A percentile compares a stretch with the other conserved stretches of the same genome.
Evolutionary conservation across 1,140 invertebrate species (phyloP).

Genomic region (Hypsibius dujardini): DNA sequence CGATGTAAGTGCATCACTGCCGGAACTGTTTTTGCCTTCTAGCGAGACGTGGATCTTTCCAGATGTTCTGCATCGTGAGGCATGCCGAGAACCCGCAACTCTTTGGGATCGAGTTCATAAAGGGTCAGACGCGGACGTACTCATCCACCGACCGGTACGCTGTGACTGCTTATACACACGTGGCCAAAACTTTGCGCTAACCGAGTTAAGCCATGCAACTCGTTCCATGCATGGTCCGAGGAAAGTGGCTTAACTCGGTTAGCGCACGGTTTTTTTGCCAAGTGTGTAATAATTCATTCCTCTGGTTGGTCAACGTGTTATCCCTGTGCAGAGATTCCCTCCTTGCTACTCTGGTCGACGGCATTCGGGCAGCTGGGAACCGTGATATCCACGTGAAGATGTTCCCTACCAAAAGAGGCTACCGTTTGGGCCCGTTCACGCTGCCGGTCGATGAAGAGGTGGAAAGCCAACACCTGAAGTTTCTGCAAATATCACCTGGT

Average conservation of each 20-base stretch:
- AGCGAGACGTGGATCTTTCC: constrained; percentile 27
- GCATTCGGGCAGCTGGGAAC: constrained; percentile 89
- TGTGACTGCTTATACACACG: constrained; percentile 10
- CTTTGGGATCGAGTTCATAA: constrained; percentile 83
- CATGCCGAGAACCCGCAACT: constrained; percentile 75
- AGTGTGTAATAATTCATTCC: constrained; percentile 21
- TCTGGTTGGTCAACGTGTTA: constrained; percentile 21
- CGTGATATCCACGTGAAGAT: constrained; percentile 90
- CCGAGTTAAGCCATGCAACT: too few species aligned
- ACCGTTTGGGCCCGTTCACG: constrained; percentile 67
- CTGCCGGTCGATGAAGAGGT: constrained; percentile 80
- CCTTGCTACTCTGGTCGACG: constrained; percentile 81
- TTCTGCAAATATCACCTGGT: constrained; percentile 52
- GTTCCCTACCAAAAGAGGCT: constrained; percentile 55
- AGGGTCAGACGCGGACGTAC: constrained; percentile 69
- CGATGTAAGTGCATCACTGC: constrained; percentile 42
- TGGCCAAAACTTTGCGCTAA: neutral
- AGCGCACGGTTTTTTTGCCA: too few species aligned
- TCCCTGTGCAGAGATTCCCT: constrained; percentile 60
- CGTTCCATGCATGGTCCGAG: neutral
- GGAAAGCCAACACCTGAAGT: constrained; percentile 66
- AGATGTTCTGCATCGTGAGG: constrained; percentile 65
- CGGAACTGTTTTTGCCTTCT: constrained; percentile 18
- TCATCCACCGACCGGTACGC: constrained; percentile 57
- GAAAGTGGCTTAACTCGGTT: neutral